Base-by-base conservation (phyloP, 1,140 invertebrate genomes). In the Trachymyrmex septentrionalis region DNA sequence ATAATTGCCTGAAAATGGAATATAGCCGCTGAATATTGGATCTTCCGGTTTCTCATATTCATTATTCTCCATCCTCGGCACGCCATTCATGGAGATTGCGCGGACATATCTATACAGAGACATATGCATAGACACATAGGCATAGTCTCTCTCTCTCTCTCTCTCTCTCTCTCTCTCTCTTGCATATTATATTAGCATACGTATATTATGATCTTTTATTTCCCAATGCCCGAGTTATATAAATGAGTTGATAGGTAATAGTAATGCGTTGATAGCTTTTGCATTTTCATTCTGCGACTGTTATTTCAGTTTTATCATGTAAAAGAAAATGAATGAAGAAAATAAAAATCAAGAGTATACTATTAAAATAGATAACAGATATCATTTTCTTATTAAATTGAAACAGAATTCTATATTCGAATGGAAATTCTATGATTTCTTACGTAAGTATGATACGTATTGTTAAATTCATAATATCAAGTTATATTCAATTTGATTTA, bases 1-100 rank as follows among this genome's bases (percentile, higher is more conserved):
- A 94, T 94, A 93, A 94, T 93, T 94, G 92, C 87, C 88, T 89
- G 88, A 92, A 92, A 93, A 93, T 92, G 88, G 90, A 92, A 93
- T 89, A 90, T 89, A 89, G 81, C 78, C 86, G 75, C 86, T 75
- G 91, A 92, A 92, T 91, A 92, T 92, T 91, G 92, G 86, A 87
- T 88, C 88, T 90, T 89, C 87, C 85, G 87, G 44, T 93, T 92
- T 88, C 91, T 88, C 87, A 87, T 88, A 89, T 88, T 91, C 91
- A 91, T 93, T 93, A 89, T 90, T 90, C 82, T 50, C 44, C 44
- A 71, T 27, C 61, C 72, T 78, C 55, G 66, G 34, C 44, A 30
- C 19, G 34, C 14, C 44, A 55, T 64, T 77, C 82, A 30, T 30
- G 44, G 59, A 78, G 72, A 85, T 85, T 78, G 82, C 73, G 55